phyloP scores from a whole-genome alignment of 2,888 invertebrate species.

The Thelaira solivaga region DNA sequence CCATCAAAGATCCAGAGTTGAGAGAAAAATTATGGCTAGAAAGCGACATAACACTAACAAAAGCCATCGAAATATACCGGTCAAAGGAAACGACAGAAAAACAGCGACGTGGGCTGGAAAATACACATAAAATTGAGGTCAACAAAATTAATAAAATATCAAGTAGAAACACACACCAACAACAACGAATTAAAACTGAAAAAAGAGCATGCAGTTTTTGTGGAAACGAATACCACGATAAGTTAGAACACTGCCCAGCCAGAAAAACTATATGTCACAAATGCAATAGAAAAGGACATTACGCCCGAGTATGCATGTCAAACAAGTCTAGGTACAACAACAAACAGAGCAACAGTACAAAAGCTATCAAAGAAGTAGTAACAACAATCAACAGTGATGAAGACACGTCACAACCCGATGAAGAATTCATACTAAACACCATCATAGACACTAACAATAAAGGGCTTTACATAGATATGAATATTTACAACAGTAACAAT shows the following conservation, averaged over 20 bases:
- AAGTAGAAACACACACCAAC: background rate
- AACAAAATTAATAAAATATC: background rate
- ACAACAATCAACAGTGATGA: background rate
- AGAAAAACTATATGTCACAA: constrained; percentile 1
- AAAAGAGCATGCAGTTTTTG: constrained; percentile 19
- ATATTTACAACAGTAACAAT: background rate
- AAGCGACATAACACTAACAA: constrained; percentile 3
- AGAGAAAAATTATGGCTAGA: constrained; percentile 26
- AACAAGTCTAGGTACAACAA: background rate
- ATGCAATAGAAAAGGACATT: constrained; percentile 25
- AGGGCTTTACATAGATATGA: background rate
- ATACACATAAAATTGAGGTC: no score
- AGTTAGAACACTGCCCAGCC: constrained; percentile 6
- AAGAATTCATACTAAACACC: constrained; percentile 7
- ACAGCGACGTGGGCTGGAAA: background rate
- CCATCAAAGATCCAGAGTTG: background rate
- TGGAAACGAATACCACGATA: constrained; percentile 20
- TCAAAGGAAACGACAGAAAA: constrained; percentile 12
- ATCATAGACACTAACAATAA: background rate
- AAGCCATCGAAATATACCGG: constrained; percentile 16
- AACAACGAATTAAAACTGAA: background rate
- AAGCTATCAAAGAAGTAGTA: background rate
- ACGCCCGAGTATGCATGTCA: background rate
- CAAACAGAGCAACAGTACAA: background rate
- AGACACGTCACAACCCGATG: background rate